Base-by-base conservation (phyloP, 1,140 invertebrate species). In the Drosophila punjabiensis region DNA sequence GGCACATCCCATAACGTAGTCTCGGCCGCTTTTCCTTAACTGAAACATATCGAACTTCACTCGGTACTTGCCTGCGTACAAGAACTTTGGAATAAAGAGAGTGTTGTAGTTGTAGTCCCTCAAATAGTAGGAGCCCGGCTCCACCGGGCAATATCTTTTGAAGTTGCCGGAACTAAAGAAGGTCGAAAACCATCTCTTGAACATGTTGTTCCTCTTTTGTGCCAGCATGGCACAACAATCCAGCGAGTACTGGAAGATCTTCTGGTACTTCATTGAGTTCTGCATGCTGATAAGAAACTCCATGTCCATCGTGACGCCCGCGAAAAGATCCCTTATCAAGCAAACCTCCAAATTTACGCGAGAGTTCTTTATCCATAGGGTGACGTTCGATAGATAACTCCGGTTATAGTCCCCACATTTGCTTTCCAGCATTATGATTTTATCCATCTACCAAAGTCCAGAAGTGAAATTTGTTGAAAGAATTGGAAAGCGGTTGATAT, bases 171-270 rank as follows among this genome's bases (percentile, higher is more conserved):
- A 10, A 11, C 39, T n/a, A 24, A 55, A 68, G 8, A 85, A 62
- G 9, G 53, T 48, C 0, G 63, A 48, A 11, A 82, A 60, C 82
- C 82, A 85, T 30, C 56, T 66, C 5, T 83, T 91, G 1, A 92
- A 79, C n/a, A 91, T 58, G 11, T 76, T 76, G 30, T 66, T 62
- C 16, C 71, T 86, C 5, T 47, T 60, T 14, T 58, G 53, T 0
- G 59, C 67, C 28, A 91, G 41, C 41, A 86, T 67, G 3, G 14
- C 45, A 55, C 89, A 92, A 55, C 91, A 56, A 37, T 91, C 76
- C 6, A 91, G 47, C 3, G 76, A 45, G 30, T 83, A 82, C 18
- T 64, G 45, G 24, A 91, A 88, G 5, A 92, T 66, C 9, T 39
- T 81, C 13, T 88, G 76, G 45, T 79, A 88, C 3, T 24, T 53